Conservation (phyloP, 2,113 vertebrate species). For the Equus przewalskii region DNA sequence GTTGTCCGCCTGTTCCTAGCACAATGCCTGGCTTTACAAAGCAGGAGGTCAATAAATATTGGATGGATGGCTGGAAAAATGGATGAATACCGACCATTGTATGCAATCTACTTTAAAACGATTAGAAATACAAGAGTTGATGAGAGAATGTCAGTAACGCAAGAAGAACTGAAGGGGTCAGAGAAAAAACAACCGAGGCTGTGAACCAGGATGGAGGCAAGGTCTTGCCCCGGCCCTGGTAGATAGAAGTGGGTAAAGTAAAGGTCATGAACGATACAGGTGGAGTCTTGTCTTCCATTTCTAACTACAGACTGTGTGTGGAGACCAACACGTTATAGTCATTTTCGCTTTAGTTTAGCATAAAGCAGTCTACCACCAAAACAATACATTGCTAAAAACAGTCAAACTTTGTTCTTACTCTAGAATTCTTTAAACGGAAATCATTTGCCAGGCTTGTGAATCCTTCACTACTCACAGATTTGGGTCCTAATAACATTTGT, state of each 20-base stretch:
- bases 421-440: conserved; percentile 55
- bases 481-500: conserved; percentile 7
- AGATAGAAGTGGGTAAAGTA: background rate
- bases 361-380: conserved; percentile 11
- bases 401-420: conserved; percentile 58
- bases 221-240: background rate
- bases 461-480: conserved; percentile 50
- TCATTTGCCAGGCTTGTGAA: conserved; percentile 57
- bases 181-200: conserved; percentile 28
- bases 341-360: conserved; percentile 41
- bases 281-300: conserved; percentile 15
- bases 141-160: conserved; percentile 1
- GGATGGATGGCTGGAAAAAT: background rate
- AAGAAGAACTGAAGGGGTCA: background rate
- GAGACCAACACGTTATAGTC: background rate
- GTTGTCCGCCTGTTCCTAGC: background rate
- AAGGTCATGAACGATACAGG: background rate
- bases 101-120: background rate
- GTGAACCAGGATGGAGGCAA: background rate
- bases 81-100: background rate
- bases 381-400: background rate
- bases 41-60: background rate
- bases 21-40: background rate
- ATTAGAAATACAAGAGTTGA: background rate
- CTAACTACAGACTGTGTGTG: conserved; percentile 17